Evolutionary conservation across 1,140 invertebrate species (phyloP), one percentile per base, ranked within the genome.

Genomic region (Potamilus streckersoni): DNA sequence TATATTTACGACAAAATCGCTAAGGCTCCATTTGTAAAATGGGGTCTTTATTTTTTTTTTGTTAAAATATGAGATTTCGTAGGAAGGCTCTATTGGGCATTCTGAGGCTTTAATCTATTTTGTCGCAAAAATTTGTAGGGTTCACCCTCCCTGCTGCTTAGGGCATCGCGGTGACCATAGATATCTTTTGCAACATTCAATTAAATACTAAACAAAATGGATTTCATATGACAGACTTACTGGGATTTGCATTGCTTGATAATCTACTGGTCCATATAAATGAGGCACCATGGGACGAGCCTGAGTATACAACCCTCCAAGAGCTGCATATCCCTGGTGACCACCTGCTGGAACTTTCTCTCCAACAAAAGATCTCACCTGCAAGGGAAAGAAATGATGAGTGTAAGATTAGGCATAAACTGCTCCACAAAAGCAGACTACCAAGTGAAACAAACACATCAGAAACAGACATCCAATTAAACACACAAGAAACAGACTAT

Each of bases 261-360:
- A 16, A 12, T 79, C 14, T 20, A 90, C 23, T 59, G 72, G 63
- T 19, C 89, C 88, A 79, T 88, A 90, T 8, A 90, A 74, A 81
- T 89, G 86, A 27, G 84, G 82, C 23, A 81, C 82, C 74, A 89
- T 78, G 13, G 88, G 87, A 38, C 86, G 73, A 59, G 84, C 80
- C 74, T 90, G 89, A 56, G 88, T 85, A 73, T 86, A 86, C 55
- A 89, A 79, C 59, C 83, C 83, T 5, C 89, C 89, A 8, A 90
- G 73, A 27, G 88, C 80, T 20, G 86, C 87, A 69, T 89, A 89
- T 38, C 85, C 84, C 78, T 90, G 89, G 70, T 89, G 88, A 74
- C 87, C 88, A 19, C 89, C 89, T 57, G 88, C 87, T 23, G 87
- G 76, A 17, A 86, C 76, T 56, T 80, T 80, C 55, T 88, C 83